Evolutionary conservation across 2,113 vertebrate genomes (phyloP).

Genomic region (Amia ocellicauda): DNA sequence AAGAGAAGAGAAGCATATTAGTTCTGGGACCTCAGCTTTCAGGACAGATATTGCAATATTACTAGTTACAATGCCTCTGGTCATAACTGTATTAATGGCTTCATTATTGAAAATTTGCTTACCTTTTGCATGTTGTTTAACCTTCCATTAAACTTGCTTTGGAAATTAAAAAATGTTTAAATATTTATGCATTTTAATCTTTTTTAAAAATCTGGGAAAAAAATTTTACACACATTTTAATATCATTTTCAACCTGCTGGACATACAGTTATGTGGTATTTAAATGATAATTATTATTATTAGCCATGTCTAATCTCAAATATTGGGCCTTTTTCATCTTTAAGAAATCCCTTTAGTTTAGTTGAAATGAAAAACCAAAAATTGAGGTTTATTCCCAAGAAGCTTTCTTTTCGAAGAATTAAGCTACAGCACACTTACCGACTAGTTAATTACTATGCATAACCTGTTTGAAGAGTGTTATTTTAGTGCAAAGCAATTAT

Average conservation of each 20-base stretch:
- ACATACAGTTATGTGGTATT: neutral
- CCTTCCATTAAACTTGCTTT: constrained; percentile 8
- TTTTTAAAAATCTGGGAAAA: neutral
- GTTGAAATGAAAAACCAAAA: too few relatives aligned
- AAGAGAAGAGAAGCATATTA: constrained; percentile 28
- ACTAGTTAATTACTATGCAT: too few relatives aligned
- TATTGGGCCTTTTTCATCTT: too few relatives aligned
- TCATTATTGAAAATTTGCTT: constrained; percentile 26
- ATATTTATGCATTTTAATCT: constrained; percentile 1
- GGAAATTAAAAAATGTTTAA: constrained; percentile 3
- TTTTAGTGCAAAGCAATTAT: too few relatives aligned
- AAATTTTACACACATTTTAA: constrained; percentile 1
- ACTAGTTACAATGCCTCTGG: constrained; percentile 16
- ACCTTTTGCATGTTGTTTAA: constrained; percentile 16
- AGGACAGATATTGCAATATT: constrained; percentile 17
- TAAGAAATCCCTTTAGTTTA: too few relatives aligned
- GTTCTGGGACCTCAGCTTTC: constrained; percentile 23
- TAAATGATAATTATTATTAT: neutral
- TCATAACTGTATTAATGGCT: constrained; percentile 20
- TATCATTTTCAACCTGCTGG: neutral
- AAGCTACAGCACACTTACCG: too few relatives aligned
- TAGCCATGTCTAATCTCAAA: too few relatives aligned
- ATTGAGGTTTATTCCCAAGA: too few relatives aligned
- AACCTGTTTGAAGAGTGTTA: too few relatives aligned
- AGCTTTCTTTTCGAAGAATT: too few relatives aligned